These are phyloP conservation scores for Euphydryas editha DNA, from an alignment of 2,888 invertebrate genomes.

Conservation along the genomic window DNA sequence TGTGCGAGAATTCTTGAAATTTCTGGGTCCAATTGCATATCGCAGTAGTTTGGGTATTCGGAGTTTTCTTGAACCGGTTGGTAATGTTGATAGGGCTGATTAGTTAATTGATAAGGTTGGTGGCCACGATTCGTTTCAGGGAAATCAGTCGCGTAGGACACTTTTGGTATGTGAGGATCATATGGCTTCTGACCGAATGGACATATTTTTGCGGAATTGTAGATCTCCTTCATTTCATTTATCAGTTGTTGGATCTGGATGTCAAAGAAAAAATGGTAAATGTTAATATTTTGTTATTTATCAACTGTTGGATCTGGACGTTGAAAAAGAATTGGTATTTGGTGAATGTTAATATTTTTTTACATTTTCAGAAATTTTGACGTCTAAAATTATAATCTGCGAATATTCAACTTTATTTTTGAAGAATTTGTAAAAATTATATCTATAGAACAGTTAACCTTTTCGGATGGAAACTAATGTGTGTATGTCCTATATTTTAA, in stretches of 20 bases:
- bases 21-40: conserved; percentile 85
- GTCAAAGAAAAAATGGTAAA: not conserved
- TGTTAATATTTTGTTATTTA: not conserved
- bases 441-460: no score
- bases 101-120: conserved; percentile 60
- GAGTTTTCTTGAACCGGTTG: conserved; percentile 57
- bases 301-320: no score
- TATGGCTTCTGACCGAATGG: conserved; percentile 84
- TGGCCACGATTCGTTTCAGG: conserved; percentile 41
- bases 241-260: conserved; percentile 87
- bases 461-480: no score
- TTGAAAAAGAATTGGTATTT: no score
- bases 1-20: conserved; percentile 86
- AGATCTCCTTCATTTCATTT: conserved; percentile 91
- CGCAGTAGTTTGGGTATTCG: conserved; percentile 77
- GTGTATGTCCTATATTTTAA: no score
- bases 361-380: no score
- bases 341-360: no score
- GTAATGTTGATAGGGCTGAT: conserved; percentile 66
- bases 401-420: no score
- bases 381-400: no score
- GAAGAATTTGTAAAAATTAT: no score
- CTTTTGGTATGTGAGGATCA: conserved; percentile 66
- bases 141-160: conserved; percentile 46
- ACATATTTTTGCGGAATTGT: conserved; percentile 88